Conservation (phyloP, 2,797 vertebrate species). For the Trematomus bernacchii region DNA sequence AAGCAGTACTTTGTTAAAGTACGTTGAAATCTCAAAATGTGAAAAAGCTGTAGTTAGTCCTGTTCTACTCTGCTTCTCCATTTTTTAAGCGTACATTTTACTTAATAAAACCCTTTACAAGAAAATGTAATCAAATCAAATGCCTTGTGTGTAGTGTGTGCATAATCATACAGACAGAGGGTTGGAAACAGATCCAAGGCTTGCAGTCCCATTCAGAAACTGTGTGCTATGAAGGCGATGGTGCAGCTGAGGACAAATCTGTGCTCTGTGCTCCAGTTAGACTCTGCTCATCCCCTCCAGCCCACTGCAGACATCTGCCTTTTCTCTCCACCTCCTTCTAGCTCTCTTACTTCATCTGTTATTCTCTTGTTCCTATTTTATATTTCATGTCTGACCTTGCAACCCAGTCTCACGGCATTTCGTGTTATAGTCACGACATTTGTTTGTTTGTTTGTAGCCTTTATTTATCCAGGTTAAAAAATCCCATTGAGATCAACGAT, state of each 20-base stretch:
- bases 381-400: constrained; percentile 26
- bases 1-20: background rate
- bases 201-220: background rate
- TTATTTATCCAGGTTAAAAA: too few species aligned
- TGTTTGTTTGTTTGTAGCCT: too few species aligned
- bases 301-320: constrained; percentile 24
- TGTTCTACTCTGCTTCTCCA: background rate
- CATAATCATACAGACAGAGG: background rate
- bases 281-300: constrained; percentile 55
- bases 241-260: constrained; percentile 58
- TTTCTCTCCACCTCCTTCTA: background rate
- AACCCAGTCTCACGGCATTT: too few species aligned
- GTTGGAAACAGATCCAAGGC: constrained; percentile 7
- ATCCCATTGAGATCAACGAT: too few species aligned
- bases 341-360: background rate
- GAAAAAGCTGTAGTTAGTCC: background rate
- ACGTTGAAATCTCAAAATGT: constrained; percentile 1
- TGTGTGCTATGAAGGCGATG: constrained; percentile 19
- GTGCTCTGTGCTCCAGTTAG: constrained; percentile 50
- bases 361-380: constrained; percentile 3
- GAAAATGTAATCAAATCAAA: background rate
- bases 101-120: background rate
- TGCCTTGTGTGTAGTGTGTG: background rate
- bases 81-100: background rate
- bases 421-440: too few species aligned